Base-by-base conservation (phyloP, 2,797 vertebrate genomes). In the Mus minutoides region DNA sequence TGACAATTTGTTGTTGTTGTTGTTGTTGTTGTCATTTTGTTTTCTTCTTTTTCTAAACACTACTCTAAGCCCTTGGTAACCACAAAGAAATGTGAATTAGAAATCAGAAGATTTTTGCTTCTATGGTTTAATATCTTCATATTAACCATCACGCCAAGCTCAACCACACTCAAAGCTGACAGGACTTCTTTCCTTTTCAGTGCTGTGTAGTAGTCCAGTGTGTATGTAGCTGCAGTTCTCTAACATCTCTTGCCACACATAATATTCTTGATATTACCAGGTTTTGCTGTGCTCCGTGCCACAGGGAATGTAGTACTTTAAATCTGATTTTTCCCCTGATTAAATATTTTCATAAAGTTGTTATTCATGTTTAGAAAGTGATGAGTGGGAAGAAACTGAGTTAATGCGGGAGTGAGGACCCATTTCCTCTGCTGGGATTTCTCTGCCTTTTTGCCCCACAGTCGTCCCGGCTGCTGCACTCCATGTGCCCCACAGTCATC, bases 291-390 rank as follows among this genome's bases (percentile, higher is more conserved):
- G 64, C 13, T 40, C 83, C 17, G 22, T 87, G 19, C 52, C 77
- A 46, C 4, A 9, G 7, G 22, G 64, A 84, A 82, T n/a, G 64
- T 1, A 80, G 67, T 91, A 37, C 40, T 96, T 83, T 85, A 78
- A 91, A 40, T 64, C n/a, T 87, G 26, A 78, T 31, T 40, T 60
- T 83, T 13, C 2, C 7, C 31, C 31, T 16, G 46, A 21, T 85
- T 52, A 86, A 49, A n/a, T 88, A 31, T 13, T 24, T 37, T 54
- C 31, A 43, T 83, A 80, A 90, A 69, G 9, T 58, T 94, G 12
- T 92, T 88, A 73, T n/a, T 16, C 31, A 43, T 56, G 79, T 93
- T 94, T 56, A 60, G 58, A 83, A 96, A 67, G 29, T 60, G 22
- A 29, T 40, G 69, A 75, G 54, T 29, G 31, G 4, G 71, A 76